These are phyloP conservation scores for Epinephelus fuscoguttatus DNA, from an alignment of 2,113 vertebrate genomes.

Conservation along the genomic window DNA sequence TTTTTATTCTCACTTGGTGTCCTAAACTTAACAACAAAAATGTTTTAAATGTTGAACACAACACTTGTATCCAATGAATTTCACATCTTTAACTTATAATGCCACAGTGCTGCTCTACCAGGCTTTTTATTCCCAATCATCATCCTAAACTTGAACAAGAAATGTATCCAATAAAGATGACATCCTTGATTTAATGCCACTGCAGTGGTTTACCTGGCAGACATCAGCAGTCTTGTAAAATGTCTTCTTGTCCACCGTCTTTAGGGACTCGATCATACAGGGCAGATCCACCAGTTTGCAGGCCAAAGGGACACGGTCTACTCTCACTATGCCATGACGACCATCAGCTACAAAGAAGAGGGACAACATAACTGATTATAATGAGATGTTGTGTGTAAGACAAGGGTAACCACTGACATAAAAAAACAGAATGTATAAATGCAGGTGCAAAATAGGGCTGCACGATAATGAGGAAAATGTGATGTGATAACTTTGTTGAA, in stretches of 20 bases:
- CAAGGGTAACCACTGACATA: not conserved
- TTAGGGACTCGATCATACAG: constrained; percentile 92
- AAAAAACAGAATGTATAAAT: not conserved
- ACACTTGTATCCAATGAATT: not conserved
- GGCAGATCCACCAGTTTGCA: constrained; percentile 96
- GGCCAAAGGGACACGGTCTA: constrained; percentile 91
- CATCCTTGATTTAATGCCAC: not conserved
- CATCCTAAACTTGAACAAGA: not conserved
- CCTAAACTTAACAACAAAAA: not conserved
- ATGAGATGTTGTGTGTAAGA: not conserved
- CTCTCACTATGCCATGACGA: constrained; percentile 91
- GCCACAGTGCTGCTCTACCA: constrained; percentile 79
- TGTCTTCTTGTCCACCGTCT: constrained; percentile 95
- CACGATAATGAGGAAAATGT: too few relatives aligned
- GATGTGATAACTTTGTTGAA: too few relatives aligned
- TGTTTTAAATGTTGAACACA: not conserved
- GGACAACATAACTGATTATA: not conserved
- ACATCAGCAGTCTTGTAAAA: constrained; percentile 97
- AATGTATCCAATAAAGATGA: not conserved
- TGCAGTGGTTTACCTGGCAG: constrained; percentile 89
- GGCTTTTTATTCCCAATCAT: constrained; percentile 56
- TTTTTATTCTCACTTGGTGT: not conserved
- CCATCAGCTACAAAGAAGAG: constrained; percentile 86
- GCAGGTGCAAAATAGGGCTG: not conserved
- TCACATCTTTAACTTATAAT: not conserved